A percentile compares a stretch with the other conserved stretches of the same genome.
Evolutionary conservation across 1,140 invertebrate genomes (phyloP).

Genomic region (Diabrotica virgifera): DNA sequence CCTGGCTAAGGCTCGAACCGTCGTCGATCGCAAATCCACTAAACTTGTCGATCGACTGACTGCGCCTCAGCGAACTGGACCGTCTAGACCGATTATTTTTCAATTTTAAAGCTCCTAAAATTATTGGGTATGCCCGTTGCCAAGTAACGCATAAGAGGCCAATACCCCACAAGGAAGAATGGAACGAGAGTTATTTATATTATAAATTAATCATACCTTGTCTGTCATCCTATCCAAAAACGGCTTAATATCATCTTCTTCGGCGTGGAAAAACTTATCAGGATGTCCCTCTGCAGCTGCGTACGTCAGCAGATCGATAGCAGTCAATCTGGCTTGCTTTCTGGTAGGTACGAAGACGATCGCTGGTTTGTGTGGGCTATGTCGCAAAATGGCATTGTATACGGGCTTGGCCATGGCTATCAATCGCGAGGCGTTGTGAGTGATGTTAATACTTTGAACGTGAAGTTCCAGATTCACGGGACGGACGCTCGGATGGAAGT

Average conservation of each 20-base stretch:
- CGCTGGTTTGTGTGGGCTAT: slow-evolving; percentile 85
- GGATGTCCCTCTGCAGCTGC: slow-evolving; percentile 84
- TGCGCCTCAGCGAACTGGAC: too few relatives aligned
- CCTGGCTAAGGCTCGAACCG: too few relatives aligned
- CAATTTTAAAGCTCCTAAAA: too few relatives aligned
- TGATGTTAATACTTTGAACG: slow-evolving; percentile 96
- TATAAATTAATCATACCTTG: slow-evolving; percentile 67
- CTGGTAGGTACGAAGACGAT: slow-evolving; percentile 96
- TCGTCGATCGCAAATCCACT: too few relatives aligned
- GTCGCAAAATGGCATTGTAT: slow-evolving; percentile 89
- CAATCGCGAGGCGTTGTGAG: slow-evolving; percentile 92
- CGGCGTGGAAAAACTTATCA: slow-evolving; percentile 83
- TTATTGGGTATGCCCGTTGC: too few relatives aligned
- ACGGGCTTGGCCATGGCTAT: slow-evolving; percentile 97
- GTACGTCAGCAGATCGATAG: slow-evolving; percentile 92
- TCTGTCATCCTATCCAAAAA: slow-evolving; percentile 86
- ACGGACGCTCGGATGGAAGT: slow-evolving; percentile 97
- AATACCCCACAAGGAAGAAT: too few relatives aligned
- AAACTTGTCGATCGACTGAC: too few relatives aligned
- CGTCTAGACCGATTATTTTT: too few relatives aligned
- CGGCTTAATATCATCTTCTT: slow-evolving; percentile 81
- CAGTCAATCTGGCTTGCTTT: slow-evolving; percentile 89
- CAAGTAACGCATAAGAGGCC: too few relatives aligned
- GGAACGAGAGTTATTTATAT: too few relatives aligned
- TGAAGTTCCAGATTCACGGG: slow-evolving; percentile 94